These are phyloP conservation scores for Australoheros scitulus DNA, from an alignment of 2,113 vertebrate genomes.

Conservation along the genomic window DNA sequence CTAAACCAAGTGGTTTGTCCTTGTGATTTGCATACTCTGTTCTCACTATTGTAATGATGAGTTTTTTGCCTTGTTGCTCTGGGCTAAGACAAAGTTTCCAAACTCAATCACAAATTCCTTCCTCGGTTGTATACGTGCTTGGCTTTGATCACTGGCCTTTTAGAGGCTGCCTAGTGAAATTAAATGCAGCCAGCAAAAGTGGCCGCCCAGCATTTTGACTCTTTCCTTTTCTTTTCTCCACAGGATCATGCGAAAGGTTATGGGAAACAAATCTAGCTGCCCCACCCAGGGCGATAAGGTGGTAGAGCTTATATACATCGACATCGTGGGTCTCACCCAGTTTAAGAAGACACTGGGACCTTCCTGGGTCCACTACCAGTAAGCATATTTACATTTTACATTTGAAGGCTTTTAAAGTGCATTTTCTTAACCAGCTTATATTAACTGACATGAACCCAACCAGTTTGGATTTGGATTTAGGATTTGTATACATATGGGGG, in stretches of 20 bases:
- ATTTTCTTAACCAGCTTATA: background rate
- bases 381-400: slow-evolving; percentile 73
- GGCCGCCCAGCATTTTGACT: background rate
- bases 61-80: background rate
- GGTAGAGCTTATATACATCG: slow-evolving; percentile 98
- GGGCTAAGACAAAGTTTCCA: background rate
- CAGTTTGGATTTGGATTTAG: background rate
- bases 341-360: slow-evolving; percentile 99
- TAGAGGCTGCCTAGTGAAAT: background rate
- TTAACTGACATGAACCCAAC: background rate
- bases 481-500: background rate
- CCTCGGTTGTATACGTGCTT: background rate
- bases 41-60: background rate
- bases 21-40: too few species aligned
- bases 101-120: background rate
- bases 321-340: slow-evolving; percentile 97
- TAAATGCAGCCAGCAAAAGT: too few species aligned
- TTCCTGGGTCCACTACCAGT: slow-evolving; percentile 99
- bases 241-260: slow-evolving; percentile 98
- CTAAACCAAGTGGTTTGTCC: background rate
- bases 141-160: background rate
- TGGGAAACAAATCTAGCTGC: slow-evolving; percentile 97
- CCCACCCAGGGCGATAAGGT: slow-evolving; percentile 96
- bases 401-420: background rate
- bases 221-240: background rate